These are phyloP conservation scores for Archaeoteleia sp. DNA, from an alignment of 2,888 invertebrate species.

Conservation along the genomic window DNA sequence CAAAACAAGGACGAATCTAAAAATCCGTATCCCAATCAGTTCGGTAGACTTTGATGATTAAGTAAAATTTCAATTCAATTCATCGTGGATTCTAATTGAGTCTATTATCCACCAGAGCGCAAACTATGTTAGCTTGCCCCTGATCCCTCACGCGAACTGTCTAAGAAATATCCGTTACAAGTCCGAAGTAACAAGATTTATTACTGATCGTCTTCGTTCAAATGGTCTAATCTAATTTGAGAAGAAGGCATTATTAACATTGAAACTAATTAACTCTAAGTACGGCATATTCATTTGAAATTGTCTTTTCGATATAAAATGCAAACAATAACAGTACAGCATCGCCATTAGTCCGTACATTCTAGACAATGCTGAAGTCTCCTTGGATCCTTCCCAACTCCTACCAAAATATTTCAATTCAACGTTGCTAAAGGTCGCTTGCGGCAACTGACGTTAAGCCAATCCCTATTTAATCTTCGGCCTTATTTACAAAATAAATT, in stretches of 20 bases:
- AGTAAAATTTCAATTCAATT: no score
- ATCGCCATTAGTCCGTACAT: conserved; percentile 2
- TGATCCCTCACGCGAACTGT: conserved; percentile 5
- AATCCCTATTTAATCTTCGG: no score
- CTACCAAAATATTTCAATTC: conserved; percentile 14
- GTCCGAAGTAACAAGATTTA: background rate
- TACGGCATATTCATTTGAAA: conserved; percentile 1
- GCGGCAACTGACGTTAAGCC: background rate
- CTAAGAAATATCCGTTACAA: background rate
- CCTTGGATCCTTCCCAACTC: conserved; percentile 14
- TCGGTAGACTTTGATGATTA: no score
- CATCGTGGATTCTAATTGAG: no score
- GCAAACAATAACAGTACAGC: conserved; percentile 8
- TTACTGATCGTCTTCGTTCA: background rate
- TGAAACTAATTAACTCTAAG: conserved; percentile 1
- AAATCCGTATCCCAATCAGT: no score
- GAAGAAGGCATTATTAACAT: background rate
- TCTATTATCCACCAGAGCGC: background rate
- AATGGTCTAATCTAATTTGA: no score
- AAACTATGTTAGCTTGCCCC: conserved; percentile 1
- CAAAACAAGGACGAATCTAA: no score
- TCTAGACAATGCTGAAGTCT: conserved; percentile 3
- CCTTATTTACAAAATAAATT: no score
- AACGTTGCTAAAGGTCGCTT: conserved; percentile 7
- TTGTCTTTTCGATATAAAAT: conserved; percentile 1